phyloP scores from a whole-genome alignment of 2,113 vertebrate species.

The Bambusicola thoracicus region DNA sequence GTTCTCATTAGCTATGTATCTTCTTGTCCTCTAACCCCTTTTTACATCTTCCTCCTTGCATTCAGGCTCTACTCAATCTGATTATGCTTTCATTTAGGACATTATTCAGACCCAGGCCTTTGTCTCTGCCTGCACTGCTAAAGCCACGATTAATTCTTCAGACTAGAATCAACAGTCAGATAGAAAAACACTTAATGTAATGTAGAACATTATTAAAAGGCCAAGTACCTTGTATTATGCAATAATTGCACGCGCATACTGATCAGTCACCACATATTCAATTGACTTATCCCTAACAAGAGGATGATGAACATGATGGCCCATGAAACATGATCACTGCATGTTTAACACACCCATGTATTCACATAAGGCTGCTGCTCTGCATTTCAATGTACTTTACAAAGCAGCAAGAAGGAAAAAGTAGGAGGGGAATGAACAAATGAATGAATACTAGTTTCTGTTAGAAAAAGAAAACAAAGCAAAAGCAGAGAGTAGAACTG shows the following conservation, averaged over 20 bases:
- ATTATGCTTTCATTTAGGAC: not conserved
- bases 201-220: not conserved
- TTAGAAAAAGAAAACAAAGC: not conserved
- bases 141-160: not conserved
- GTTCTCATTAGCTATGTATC: not conserved
- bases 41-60: not conserved
- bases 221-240: not conserved
- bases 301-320: not conserved
- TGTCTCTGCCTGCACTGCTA: not conserved
- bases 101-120: not conserved
- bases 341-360: not conserved
- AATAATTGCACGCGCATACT: not conserved
- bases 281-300: rapidly evolving
- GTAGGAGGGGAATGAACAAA: not conserved
- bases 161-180: not conserved
- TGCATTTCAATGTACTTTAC: not conserved
- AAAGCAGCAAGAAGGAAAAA: not conserved
- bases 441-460: rapidly evolving
- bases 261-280: rapidly evolving
- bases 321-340: not conserved
- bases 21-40: not conserved
- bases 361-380: not conserved
- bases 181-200: not conserved
- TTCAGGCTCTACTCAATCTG: not conserved
- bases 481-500: not conserved